Evolutionary conservation across 1,140 invertebrate genomes (phyloP).

Genomic region (Arctopsyche grandis): DNA sequence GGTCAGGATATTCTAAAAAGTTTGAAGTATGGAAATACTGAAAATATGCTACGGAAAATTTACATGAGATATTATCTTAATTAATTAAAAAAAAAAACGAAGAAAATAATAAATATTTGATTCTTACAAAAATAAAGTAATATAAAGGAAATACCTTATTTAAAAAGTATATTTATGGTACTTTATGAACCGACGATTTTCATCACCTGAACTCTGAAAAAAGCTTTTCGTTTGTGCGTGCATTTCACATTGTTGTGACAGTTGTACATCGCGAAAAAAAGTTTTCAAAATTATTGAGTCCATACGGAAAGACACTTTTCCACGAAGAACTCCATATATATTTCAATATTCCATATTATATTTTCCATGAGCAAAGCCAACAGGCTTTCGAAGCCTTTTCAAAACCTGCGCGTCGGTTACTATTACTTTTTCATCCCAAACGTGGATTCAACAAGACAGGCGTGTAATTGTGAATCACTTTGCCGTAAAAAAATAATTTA

Average conservation of each 20-base stretch:
- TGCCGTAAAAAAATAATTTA: background rate
- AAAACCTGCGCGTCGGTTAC: background rate
- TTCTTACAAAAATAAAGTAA: too few relatives aligned
- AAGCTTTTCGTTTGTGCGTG: background rate
- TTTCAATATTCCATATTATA: background rate
- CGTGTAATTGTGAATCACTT: constrained; percentile 16
- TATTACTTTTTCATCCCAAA: constrained; percentile 12
- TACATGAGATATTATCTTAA: too few relatives aligned
- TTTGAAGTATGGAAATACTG: too few relatives aligned
- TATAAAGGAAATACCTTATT: too few relatives aligned
- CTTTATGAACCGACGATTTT: background rate
- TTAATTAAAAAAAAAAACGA: too few relatives aligned
- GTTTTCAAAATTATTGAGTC: background rate
- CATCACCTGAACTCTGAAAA: background rate
- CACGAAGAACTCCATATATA: background rate
- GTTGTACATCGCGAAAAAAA: background rate
- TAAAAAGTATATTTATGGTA: too few relatives aligned
- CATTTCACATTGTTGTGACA: constrained; percentile 1
- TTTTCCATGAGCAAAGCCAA: background rate
- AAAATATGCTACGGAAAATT: too few relatives aligned
- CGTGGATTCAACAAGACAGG: background rate
- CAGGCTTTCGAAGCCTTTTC: constrained; percentile 3
- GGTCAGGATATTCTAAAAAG: too few relatives aligned
- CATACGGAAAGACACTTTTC: background rate
- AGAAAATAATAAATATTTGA: too few relatives aligned